phyloP scores from a whole-genome alignment of 2,888 invertebrate genomes.

The Cheilosia variabilis region DNA sequence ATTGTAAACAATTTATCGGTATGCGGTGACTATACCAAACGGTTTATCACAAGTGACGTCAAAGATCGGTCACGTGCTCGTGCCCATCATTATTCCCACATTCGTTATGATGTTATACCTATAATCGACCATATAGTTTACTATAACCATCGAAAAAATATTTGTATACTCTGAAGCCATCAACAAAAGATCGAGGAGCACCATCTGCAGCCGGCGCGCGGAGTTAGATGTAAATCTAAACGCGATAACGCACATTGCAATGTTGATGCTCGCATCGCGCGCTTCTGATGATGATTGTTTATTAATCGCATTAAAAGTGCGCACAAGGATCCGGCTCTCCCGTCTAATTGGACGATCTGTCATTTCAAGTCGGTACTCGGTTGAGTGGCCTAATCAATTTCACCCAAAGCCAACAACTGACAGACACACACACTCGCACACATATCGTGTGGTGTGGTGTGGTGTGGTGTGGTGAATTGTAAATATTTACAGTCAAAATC shows the following conservation, averaged over 20 bases:
- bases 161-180: slow-evolving; percentile 58
- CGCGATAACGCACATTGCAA: slow-evolving; percentile 57
- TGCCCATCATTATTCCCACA: slow-evolving; percentile 49
- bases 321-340: slow-evolving; percentile 2
- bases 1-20: slow-evolving; percentile 67
- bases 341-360: slow-evolving; percentile 68
- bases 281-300: slow-evolving; percentile 54
- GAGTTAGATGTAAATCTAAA: slow-evolving; percentile 42
- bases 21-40: slow-evolving; percentile 20
- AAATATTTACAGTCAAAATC: slow-evolving; percentile 70
- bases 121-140: slow-evolving; percentile 61
- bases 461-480: slow-evolving; percentile 68
- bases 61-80: slow-evolving; percentile 59
- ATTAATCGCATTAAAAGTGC: slow-evolving; percentile 50
- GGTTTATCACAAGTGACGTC: slow-evolving; percentile 67
- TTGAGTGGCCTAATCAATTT: slow-evolving; percentile 70
- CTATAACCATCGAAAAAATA: slow-evolving; percentile 56
- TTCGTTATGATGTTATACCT: slow-evolving; percentile 53
- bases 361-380: slow-evolving; percentile 68
- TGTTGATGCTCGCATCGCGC: slow-evolving; percentile 42
- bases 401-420: slow-evolving; percentile 42
- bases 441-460: slow-evolving; percentile 50
- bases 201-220: not conserved
- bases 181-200: slow-evolving; percentile 64
- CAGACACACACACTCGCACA: slow-evolving; percentile 23